Evolutionary conservation across 2,888 invertebrate species (phyloP).

Genomic region (Acanthococcus lagerstroemiae): DNA sequence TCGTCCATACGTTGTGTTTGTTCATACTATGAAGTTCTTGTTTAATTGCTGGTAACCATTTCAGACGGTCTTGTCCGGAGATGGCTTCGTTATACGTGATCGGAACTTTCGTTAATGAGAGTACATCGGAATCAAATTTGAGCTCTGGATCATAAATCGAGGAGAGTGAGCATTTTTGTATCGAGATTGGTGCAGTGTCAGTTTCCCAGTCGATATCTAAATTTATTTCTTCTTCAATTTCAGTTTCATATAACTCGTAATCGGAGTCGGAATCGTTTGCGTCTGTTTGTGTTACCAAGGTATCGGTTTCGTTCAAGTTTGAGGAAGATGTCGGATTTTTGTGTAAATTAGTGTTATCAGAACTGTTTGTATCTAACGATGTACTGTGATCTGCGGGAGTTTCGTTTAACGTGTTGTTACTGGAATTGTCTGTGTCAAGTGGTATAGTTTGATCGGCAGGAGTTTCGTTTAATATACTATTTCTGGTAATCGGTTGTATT

Average conservation of each 20-base stretch:
- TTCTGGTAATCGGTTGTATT: not conserved
- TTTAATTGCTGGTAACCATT: not conserved
- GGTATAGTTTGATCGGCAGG: too few relatives aligned
- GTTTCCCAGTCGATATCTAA: not conserved
- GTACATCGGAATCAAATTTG: not conserved
- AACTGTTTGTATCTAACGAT: not conserved
- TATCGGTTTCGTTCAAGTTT: too few relatives aligned
- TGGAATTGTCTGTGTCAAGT: too few relatives aligned
- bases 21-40: not conserved
- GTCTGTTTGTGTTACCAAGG: too few relatives aligned
- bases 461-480: too few relatives aligned
- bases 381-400: not conserved
- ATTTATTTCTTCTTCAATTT: not conserved
- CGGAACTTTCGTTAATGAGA: not conserved
- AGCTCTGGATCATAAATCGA: not conserved
- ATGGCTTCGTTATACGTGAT: not conserved
- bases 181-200: not conserved
- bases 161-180: not conserved
- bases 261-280: too few relatives aligned
- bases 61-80: not conserved
- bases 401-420: too few relatives aligned
- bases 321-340: too few relatives aligned
- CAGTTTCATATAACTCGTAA: too few relatives aligned
- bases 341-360: not conserved
- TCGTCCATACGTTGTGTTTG: not conserved